Base-by-base conservation (phyloP, 2,888 invertebrate genomes). In the Lamproptera curius region DNA sequence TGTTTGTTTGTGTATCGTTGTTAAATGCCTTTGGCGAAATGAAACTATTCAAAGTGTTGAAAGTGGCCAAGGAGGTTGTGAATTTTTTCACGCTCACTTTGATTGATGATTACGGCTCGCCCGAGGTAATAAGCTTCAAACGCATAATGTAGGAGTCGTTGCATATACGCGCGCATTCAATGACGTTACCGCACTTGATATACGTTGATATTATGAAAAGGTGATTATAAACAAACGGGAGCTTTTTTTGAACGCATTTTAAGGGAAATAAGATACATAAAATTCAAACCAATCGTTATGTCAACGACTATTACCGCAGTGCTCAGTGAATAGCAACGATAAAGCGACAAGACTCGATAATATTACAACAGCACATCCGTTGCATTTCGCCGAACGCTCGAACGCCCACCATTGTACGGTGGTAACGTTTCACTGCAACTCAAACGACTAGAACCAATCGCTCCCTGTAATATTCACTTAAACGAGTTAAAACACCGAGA, bases 261-360 rank as follows among this genome's bases (percentile, higher is more conserved):
- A n/a, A n/a, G n/a, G n/a, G n/a, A n/a, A n/a, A n/a, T n/a, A n/a
- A n/a, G n/a, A n/a, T n/a, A n/a, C n/a, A n/a, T n/a, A n/a, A n/a
- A n/a, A n/a, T n/a, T n/a, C n/a, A n/a, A n/a, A n/a, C n/a, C n/a
- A n/a, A n/a, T n/a, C n/a, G n/a, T n/a, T n/a, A n/a, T n/a, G n/a
- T n/a, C n/a, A n/a, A n/a, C 9, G 28, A 2, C n/a, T 31, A 31
- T 56, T 53, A 50, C 42, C 45, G 42, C 44, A 51, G 36, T 42
- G 45, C 45, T 31, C 48, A 50, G 44, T 39, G 49, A 51, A 49
- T 39, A 40, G 50, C 53, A 38, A 53, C 53, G 54, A 54, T 46
- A 56, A 47, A 50, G 52, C 62, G 56, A 50, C 53, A 61, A 65
- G 64, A 69, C 72, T 68, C 69, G 61, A 57, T 53, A 58, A 62